Base-by-base conservation (phyloP, 2,797 vertebrate genomes). In the Philypnodon macrostomus region DNA sequence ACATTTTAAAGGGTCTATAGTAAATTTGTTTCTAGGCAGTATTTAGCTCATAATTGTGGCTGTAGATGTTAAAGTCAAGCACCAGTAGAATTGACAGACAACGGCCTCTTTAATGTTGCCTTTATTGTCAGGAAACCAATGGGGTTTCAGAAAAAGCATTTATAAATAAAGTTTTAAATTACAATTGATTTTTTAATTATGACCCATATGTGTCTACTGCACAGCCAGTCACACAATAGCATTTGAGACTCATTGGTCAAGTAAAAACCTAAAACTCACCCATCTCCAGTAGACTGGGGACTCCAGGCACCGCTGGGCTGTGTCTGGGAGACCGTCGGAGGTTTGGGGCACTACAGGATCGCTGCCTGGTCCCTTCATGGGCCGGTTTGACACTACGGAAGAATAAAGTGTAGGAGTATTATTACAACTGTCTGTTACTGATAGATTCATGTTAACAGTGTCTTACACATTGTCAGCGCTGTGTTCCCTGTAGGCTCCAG, bases 311-410 rank as follows among this genome's bases (percentile, higher is more conserved):
- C 2, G 92, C 91, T 5, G 92, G 90, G 1, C 86, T 92, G 65
- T 91, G 93, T 85, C 92, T 89, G 0, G 93, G 93, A 23, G 94
- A 93, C 65, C 92, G 91, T 31, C 92, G 94, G 52, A 97, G 91
- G 87, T 96, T 98, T 0, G 95, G 95, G 56, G 94, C 91, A 62
- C 93, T 98, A 75, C 93, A 95, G 19, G 95, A 97, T 56, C 95
- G 91, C 67, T 97, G 94, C 42, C 95, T 92, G 80, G 90, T 92
- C 57, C 91, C 91, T 66, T 98, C 94, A 10, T 91, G 88, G 47
- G 93, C 80, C 48, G 90, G 90, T 71, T 90, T 96, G 59, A 91
- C 85, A 70, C 95, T 97, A 79, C 46, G 74, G 58, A n/a, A n/a
- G 21, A 0, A 32, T 16, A 8, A 32, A 4, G 30, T 2, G 21